phyloP scores from a whole-genome alignment of 2,113 vertebrate species.

The Platichthys flesus region DNA sequence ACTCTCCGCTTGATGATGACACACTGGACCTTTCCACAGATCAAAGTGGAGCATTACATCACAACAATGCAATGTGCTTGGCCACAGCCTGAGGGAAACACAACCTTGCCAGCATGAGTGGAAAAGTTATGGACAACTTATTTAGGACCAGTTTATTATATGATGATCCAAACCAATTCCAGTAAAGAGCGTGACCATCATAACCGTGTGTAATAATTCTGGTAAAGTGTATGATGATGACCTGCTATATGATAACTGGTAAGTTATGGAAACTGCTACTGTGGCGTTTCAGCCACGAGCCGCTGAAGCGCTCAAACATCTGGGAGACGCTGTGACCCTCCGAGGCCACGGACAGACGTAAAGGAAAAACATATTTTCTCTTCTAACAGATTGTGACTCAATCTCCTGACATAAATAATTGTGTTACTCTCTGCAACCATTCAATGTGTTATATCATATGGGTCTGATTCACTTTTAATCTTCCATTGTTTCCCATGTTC shows the following conservation, averaged over 20 bases:
- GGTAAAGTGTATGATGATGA: slow-evolving; percentile 24
- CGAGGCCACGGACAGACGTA: not conserved
- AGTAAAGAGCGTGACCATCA: slow-evolving; percentile 15
- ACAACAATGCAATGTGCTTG: slow-evolving; percentile 52
- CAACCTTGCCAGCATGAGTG: slow-evolving; percentile 5
- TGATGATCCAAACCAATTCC: slow-evolving; percentile 14
- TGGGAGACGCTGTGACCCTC: not conserved
- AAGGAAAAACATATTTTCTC: not conserved
- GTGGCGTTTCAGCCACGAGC: not conserved
- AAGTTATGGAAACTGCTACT: not conserved
- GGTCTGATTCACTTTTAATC: too few relatives aligned
- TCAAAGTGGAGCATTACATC: slow-evolving; percentile 69
- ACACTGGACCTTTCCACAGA: slow-evolving; percentile 63
- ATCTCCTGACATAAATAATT: too few relatives aligned
- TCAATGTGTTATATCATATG: too few relatives aligned
- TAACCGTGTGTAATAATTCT: slow-evolving; percentile 18
- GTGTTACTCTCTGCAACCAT: too few relatives aligned
- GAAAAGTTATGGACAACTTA: slow-evolving; percentile 24
- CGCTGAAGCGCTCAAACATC: slow-evolving; percentile 8
- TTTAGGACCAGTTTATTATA: slow-evolving; percentile 21
- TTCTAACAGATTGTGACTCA: too few relatives aligned
- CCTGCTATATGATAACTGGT: slow-evolving; percentile 8
- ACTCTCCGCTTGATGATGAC: slow-evolving; percentile 62
- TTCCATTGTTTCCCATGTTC: too few relatives aligned
- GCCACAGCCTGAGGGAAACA: slow-evolving; percentile 23